Percentiles rank a stretch among this genome's conserved stretches.
These are phyloP conservation scores for Drosophila dunni DNA, from an alignment of 1,140 invertebrate species.

Conservation along the genomic window DNA sequence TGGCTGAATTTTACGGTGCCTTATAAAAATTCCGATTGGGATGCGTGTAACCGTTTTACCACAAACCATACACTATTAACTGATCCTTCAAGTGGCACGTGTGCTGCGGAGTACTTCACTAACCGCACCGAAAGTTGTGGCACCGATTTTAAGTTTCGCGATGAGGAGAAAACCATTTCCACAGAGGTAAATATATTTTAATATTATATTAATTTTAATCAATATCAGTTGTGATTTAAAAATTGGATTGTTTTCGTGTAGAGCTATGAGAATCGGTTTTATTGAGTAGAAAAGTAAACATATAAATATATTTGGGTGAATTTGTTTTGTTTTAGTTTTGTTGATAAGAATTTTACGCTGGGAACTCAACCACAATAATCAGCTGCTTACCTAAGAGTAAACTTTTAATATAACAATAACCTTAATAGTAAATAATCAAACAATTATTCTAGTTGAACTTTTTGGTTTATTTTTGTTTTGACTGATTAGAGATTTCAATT, in stretches of 20 bases:
- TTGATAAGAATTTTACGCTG: constrained; percentile 1
- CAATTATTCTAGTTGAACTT: background rate
- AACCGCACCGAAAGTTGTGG: constrained; percentile 51
- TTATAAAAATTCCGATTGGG: constrained; percentile 79
- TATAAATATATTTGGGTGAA: background rate
- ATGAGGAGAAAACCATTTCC: constrained; percentile 71
- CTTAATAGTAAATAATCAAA: too few species aligned
- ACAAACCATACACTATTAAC: background rate
- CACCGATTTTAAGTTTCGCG: constrained; percentile 70
- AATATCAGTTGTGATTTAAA: background rate
- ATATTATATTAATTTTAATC: background rate
- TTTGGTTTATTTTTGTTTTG: constrained; percentile 16
- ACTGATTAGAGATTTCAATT: background rate
- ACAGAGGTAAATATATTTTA: constrained; percentile 66
- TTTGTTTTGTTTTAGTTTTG: constrained; percentile 15
- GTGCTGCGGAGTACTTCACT: constrained; percentile 79
- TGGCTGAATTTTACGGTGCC: constrained; percentile 87
- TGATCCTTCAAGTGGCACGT: constrained; percentile 46
- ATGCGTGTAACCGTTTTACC: constrained; percentile 85
- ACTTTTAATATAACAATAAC: too few species aligned
- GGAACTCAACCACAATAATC: too few species aligned
- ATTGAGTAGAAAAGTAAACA: background rate
- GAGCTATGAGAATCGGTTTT: background rate
- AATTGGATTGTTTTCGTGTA: background rate
- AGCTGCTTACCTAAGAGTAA: background rate